These are phyloP conservation scores for Mormyrops boulengeri DNA, from an alignment of 2,797 vertebrate species.

Conservation along the genomic window DNA sequence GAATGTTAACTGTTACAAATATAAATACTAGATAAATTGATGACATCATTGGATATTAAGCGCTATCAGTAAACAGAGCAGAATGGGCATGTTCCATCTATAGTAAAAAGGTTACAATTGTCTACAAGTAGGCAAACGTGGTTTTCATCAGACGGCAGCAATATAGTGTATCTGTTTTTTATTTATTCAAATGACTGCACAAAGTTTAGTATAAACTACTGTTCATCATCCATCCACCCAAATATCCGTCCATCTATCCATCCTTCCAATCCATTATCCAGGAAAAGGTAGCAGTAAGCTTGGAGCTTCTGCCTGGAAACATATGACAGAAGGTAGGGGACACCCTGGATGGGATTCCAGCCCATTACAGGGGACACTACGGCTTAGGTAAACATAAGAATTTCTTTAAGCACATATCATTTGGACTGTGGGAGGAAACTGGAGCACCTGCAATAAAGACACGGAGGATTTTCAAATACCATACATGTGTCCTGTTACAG, in stretches of 20 bases:
- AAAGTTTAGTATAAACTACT: background rate
- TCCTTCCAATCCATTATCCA: background rate
- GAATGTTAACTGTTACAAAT: background rate
- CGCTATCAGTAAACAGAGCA: background rate
- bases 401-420: background rate
- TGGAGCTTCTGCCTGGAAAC: background rate
- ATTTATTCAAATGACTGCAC: background rate
- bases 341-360: background rate
- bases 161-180: background rate
- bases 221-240: background rate
- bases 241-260: background rate
- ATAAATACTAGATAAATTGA: background rate
- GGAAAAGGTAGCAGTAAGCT: background rate
- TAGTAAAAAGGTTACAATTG: too few relatives aligned
- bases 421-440: background rate
- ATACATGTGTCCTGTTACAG: too few relatives aligned
- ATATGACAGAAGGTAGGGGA: background rate
- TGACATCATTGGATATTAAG: background rate
- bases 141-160: background rate
- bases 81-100: background rate
- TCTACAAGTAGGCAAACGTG: background rate
- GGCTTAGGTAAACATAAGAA: background rate
- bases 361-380: background rate
- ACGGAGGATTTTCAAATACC: background rate
- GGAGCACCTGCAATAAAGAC: background rate